Conservation (phyloP, 2,113 vertebrate genomes). For the Dendrocopos noguchii region DNA sequence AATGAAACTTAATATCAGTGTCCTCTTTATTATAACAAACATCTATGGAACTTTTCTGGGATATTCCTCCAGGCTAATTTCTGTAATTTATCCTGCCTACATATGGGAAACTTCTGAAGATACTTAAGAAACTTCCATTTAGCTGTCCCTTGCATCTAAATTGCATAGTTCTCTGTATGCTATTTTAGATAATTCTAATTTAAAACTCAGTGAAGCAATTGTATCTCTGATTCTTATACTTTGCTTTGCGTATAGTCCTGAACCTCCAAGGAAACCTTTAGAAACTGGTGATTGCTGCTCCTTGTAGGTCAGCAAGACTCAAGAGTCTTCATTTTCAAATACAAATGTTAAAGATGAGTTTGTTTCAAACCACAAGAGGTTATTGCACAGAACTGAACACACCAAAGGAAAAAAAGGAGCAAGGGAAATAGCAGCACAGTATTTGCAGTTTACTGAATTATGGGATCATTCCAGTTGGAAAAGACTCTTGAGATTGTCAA, state of each 20-base stretch:
- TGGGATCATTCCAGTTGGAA: no score
- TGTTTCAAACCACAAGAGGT: neutral
- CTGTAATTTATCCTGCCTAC: neutral
- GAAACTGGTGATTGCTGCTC: neutral
- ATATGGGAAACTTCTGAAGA: neutral
- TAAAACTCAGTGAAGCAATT: neutral
- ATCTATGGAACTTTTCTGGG: neutral
- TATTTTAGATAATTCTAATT: neutral
- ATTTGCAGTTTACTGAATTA: neutral
- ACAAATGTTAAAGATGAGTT: neutral
- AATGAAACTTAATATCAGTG: neutral
- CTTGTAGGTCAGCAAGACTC: neutral
- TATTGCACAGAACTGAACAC: neutral
- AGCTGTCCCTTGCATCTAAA: neutral
- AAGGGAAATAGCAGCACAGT: neutral
- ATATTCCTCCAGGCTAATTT: neutral
- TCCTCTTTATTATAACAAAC: neutral
- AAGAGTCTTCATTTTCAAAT: constrained; percentile 9
- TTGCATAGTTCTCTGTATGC: neutral
- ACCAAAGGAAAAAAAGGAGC: neutral
- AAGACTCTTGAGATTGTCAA: no score
- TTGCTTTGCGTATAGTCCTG: neutral
- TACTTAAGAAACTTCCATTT: neutral
- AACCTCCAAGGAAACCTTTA: neutral
- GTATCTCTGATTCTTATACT: neutral